Percentiles rank a stretch among this genome's conserved stretches.
Evolutionary conservation across 2,797 vertebrate genomes (phyloP).

Genomic region (Chromis chromis): DNA sequence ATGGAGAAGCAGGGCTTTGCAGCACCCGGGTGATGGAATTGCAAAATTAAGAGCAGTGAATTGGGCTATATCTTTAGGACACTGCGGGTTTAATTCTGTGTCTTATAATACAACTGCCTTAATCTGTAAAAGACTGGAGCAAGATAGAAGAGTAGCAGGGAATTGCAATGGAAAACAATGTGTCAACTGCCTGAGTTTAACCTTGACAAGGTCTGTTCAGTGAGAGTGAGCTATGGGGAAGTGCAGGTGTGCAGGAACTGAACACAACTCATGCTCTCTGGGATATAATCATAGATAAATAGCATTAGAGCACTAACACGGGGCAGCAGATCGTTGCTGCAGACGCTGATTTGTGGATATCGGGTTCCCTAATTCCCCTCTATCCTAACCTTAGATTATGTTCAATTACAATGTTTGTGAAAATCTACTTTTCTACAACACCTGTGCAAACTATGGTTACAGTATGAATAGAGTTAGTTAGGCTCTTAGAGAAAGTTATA

Average conservation of each 20-base stretch:
- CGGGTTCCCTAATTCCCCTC: background rate
- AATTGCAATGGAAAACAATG: conserved; percentile 80
- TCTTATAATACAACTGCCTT: conserved; percentile 80
- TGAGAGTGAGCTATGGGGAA: conserved; percentile 32
- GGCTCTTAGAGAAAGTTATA: no score
- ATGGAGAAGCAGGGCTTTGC: conserved; percentile 82
- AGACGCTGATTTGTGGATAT: background rate
- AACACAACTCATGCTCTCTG: conserved; percentile 16
- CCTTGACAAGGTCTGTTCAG: conserved; percentile 72
- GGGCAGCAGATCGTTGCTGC: background rate
- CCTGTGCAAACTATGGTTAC: background rate
- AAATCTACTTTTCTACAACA: no score
- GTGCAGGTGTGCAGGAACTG: conserved; percentile 22
- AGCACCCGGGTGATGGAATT: conserved; percentile 77
- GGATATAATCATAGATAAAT: conserved; percentile 24
- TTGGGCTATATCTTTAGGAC: conserved; percentile 82
- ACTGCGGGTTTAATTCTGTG: conserved; percentile 78
- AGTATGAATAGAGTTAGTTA: background rate
- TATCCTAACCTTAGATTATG: background rate
- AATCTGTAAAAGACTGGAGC: conserved; percentile 77
- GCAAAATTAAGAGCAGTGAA: conserved; percentile 83
- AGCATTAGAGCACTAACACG: background rate
- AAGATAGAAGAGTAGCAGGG: conserved; percentile 73
- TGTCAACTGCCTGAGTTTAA: conserved; percentile 74
- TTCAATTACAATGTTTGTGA: background rate